phyloP scores from a whole-genome alignment of 2,797 vertebrate species.

The Thunnus albacares region DNA sequence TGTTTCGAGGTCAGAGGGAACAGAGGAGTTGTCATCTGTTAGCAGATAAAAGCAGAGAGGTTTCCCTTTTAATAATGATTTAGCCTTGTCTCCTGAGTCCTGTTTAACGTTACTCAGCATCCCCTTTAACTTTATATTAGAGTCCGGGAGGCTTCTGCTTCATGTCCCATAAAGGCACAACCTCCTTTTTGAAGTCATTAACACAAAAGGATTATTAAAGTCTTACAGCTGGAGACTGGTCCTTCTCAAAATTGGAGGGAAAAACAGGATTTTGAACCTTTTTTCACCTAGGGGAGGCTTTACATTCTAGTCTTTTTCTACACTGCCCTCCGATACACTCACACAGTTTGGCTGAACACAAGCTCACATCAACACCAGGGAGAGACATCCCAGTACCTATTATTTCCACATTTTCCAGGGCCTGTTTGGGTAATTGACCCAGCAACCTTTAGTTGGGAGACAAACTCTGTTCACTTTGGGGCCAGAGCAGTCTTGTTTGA shows the following conservation, averaged over 20 bases:
- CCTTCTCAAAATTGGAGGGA: conserved; percentile 1
- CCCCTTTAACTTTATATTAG: conserved; percentile 29
- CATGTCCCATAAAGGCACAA: conserved; percentile 46
- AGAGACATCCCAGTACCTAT: background rate
- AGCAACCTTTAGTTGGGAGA: conserved; percentile 5
- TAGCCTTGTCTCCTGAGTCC: conserved; percentile 46
- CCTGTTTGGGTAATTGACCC: conserved; percentile 26
- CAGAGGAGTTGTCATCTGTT: conserved; percentile 58
- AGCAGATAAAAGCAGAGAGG: conserved; percentile 63
- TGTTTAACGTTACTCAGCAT: conserved; percentile 51
- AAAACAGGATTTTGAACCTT: conserved; percentile 26
- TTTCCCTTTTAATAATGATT: conserved; percentile 61
- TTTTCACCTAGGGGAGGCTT: background rate
- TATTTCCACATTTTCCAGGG: conserved; percentile 14
- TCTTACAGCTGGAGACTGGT: conserved; percentile 9
- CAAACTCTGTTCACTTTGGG: conserved; percentile 19
- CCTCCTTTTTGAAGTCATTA: conserved; percentile 56
- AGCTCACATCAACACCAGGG: background rate
- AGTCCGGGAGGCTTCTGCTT: conserved; percentile 39
- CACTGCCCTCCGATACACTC: background rate
- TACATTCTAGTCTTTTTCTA: background rate
- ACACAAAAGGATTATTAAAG: conserved; percentile 38
- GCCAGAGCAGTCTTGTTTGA: conserved; percentile 39
- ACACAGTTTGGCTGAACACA: background rate
- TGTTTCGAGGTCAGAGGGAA: conserved; percentile 68